Base-by-base conservation (phyloP, 53 echinoderm and acorn worm genomes). In the Antedon mediterranea region DNA sequence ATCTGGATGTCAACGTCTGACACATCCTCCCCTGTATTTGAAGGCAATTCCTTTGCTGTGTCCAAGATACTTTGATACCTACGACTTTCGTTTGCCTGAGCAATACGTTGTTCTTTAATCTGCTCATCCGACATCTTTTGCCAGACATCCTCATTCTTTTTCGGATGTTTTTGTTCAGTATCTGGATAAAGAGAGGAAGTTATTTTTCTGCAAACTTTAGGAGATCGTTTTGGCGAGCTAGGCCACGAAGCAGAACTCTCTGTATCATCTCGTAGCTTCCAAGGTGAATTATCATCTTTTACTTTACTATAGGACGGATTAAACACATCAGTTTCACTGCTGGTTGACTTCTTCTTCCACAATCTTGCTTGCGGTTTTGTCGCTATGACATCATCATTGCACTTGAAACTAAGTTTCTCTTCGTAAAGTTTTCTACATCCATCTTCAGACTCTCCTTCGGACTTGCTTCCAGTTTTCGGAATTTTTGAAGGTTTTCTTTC, bases 401-500 rank as follows among this genome's bases (percentile, higher is more conserved):
- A 37, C 37, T 37, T 37, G 4, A 6, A 11, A 15, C 57, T 23
- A 11, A 23, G 23, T 57, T 15, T 57, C 57, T 57, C 15, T 57
- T 57, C 14, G 23, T 57, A 57, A 3, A 8, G 9, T 18, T 57
- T 41, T 34, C 29, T 20, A 34, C 83, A 32, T 28, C 33, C 34
- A 33, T 82, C 82, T 82, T 82, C 76, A 18, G 5, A 4, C 71
- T 83, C 41, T 77, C 77, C 72, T 77, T 78, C 3, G 83, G 78
- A 28, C 72, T 77, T 72, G 72, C 77, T 31, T 41, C 72, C 0
- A 77, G 83, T 72, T 73, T 83, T 43, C 1, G 8, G 29, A 2
- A 14, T 18, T 9, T 31, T 13, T 11, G 33, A 2, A 32, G 74
- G 15, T 74, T 13, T 74, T 32, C 74, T 32, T 28, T 74, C 74